A percentile compares a stretch with the other conserved stretches of the same genome.
These are phyloP conservation scores for Cryptops parisi DNA, from an alignment of 2,888 invertebrate genomes.

Conservation along the genomic window DNA sequence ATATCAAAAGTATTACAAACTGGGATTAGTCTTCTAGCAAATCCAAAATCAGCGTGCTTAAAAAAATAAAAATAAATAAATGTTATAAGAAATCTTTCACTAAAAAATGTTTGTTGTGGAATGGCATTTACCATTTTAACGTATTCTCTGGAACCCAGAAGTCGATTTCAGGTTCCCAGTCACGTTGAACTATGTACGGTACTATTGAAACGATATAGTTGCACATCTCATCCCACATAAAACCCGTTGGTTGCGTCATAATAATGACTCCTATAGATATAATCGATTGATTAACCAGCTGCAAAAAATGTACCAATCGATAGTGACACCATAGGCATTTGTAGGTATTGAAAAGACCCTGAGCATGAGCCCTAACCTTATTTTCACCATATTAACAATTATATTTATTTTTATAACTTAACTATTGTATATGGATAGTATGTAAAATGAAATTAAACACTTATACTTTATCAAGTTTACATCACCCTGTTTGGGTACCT, in stretches of 20 bases:
- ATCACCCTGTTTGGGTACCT: too few species aligned
- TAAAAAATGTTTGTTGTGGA: neutral
- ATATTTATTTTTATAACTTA: too few species aligned
- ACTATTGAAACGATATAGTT: slow-evolving; percentile 93
- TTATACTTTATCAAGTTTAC: too few species aligned
- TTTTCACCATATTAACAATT: too few species aligned
- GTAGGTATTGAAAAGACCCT: too few species aligned
- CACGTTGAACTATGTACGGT: slow-evolving; percentile 88
- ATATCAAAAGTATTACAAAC: slow-evolving; percentile 99
- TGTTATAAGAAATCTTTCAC: neutral
- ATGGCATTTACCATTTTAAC: slow-evolving; percentile 55
- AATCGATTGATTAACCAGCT: too few species aligned
- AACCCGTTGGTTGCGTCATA: slow-evolving; percentile 88
- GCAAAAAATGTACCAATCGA: too few species aligned
- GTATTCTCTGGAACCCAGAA: slow-evolving; percentile 83
- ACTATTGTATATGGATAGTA: too few species aligned
- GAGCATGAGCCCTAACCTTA: too few species aligned
- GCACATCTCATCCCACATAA: slow-evolving; percentile 95
- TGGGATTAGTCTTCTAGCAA: slow-evolving; percentile 78
- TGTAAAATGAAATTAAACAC: too few species aligned
- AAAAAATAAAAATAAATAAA: neutral
- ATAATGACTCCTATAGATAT: slow-evolving; percentile 57
- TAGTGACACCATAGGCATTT: too few species aligned
- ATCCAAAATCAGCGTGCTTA: slow-evolving; percentile 81
- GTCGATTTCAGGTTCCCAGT: slow-evolving; percentile 76